These are phyloP conservation scores for Benthosema pterotum DNA, from an alignment of 2,797 vertebrate genomes.

Conservation along the genomic window DNA sequence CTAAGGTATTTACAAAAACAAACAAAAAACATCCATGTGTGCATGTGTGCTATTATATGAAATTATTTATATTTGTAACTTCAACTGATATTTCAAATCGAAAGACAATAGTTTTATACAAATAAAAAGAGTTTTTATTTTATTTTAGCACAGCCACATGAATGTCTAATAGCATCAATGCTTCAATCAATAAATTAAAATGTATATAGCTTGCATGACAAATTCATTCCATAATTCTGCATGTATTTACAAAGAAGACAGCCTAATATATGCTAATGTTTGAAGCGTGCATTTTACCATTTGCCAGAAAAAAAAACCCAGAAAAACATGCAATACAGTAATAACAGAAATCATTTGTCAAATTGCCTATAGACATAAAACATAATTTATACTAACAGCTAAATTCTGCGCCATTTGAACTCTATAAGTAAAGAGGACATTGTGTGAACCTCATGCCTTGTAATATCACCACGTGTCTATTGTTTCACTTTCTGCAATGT, in stretches of 20 bases:
- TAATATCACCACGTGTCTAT: neutral
- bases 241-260: conserved; percentile 61
- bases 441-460: conserved; percentile 16
- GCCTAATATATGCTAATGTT: conserved; percentile 26
- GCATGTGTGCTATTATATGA: no score
- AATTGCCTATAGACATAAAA: conserved; percentile 55
- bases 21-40: no score
- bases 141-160: neutral
- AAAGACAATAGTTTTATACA: neutral
- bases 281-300: conserved; percentile 30
- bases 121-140: neutral
- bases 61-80: no score
- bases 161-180: conserved; percentile 11
- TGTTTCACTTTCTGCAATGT: neutral
- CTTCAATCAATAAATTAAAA: conserved; percentile 30
- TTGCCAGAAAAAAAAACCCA: conserved; percentile 56
- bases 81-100: no score
- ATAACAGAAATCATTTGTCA: conserved; percentile 56
- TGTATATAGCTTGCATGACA: conserved; percentile 43
- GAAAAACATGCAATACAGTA: conserved; percentile 45
- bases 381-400: conserved; percentile 69
- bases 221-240: conserved; percentile 32
- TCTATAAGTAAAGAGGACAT: conserved; percentile 27
- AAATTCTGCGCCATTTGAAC: conserved; percentile 17
- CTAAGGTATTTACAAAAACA: no score